These are phyloP conservation scores for Notodonta dromedarius DNA, from an alignment of 2,888 invertebrate genomes.

Conservation along the genomic window DNA sequence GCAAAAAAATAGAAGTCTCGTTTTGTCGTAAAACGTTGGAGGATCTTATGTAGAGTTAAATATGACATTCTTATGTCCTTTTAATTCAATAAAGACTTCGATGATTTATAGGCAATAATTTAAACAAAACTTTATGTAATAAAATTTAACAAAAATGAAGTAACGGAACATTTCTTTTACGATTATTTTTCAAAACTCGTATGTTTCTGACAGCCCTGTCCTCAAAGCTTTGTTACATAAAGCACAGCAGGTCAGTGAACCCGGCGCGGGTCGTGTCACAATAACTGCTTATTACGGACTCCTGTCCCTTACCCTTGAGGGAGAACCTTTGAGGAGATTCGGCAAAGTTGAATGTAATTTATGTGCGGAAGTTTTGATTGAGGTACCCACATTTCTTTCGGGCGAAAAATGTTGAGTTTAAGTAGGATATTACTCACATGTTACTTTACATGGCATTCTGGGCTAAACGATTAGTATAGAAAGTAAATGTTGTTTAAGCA, in stretches of 20 bases:
- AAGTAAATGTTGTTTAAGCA: too few species aligned
- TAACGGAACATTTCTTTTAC: too few species aligned
- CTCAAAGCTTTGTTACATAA: background rate
- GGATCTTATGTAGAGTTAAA: too few species aligned
- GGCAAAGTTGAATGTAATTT: background rate
- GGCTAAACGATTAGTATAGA: too few species aligned
- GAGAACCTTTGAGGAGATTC: background rate
- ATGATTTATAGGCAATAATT: too few species aligned
- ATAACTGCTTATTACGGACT: conserved; percentile 1
- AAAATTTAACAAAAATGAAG: too few species aligned
- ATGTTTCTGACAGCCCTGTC: background rate
- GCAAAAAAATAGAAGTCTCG: too few species aligned
- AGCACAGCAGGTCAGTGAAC: background rate
- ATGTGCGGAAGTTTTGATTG: background rate
- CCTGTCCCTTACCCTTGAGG: conserved; percentile 1
- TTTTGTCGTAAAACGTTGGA: too few species aligned
- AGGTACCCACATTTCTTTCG: background rate
- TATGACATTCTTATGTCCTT: too few species aligned
- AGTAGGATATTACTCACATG: background rate
- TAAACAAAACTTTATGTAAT: too few species aligned
- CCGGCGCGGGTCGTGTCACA: background rate
- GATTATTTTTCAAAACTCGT: too few species aligned
- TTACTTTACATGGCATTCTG: background rate
- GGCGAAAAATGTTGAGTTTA: background rate
- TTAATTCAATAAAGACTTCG: too few species aligned